Evolutionary conservation across 1,140 invertebrate species (phyloP), one percentile per base, ranked within the genome.

Genomic region (Papilio aristodemus): DNA sequence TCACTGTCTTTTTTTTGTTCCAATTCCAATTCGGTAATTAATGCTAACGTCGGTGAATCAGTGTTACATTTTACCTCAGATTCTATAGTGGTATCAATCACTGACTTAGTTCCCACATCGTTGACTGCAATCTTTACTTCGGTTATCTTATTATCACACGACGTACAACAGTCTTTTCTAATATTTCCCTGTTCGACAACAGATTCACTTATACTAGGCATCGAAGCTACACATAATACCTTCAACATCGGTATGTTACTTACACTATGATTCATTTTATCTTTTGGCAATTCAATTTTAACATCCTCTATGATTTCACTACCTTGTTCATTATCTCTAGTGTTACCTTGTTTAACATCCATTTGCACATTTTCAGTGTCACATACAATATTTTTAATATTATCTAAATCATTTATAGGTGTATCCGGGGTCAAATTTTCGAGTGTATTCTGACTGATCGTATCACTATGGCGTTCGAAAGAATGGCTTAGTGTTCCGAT

Each of bases 401-500:
- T 50, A 63, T 84, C 76, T 68, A 87, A 71, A 80, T 90, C 86
- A 80, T 85, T 87, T 14, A 85, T 75, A 19, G 89, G 87, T 10
- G 89, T 90, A 69, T 89, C 86, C 0, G 89, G 89, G 0, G 86
- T 90, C 11, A 90, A 71, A 70, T 90, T 91, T 71, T 91, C 87
- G 32, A 89, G 74, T 0, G 87, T 91, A 41, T 86, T 84, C 71
- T 91, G 89, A 72, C 89, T 91, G 37, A 68, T 72, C 1, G 84
- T 84, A 62, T 91, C 87, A 46, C 89, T 90, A 50, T 91, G 86
- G 17, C 89, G 79, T 79, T 91, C 89, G 58, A 89, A 91, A 0
- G 89, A 91, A 68, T 91, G 89, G 64, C 87, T 90, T n/a, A 91
- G 73, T 6, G 85, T 88, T 14, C 88, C 87, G 6, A 89, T 83